These are phyloP conservation scores for Amphimedon queenslandica DNA, from an alignment of 37 sponge, comb jelly and placozoan species.

Conservation along the genomic window DNA sequence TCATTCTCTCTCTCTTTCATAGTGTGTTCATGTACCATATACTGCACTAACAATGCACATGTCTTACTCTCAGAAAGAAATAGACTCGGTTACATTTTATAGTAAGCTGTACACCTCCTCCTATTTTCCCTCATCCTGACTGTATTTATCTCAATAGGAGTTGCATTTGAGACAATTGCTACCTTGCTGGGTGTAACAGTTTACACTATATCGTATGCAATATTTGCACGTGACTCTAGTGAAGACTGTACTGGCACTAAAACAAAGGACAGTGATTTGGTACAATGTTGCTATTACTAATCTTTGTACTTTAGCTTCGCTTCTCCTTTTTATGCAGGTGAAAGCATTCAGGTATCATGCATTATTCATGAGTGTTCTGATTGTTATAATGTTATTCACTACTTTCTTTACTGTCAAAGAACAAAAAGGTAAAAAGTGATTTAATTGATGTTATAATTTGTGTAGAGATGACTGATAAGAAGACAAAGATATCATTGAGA, in stretches of 20 bases:
- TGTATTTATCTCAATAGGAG: conserved; percentile 62
- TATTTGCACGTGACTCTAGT: background rate
- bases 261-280: background rate
- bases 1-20: background rate
- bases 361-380: conserved; percentile 35
- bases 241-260: conserved; percentile 2
- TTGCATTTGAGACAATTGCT: conserved; percentile 56
- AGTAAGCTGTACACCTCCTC: conserved; percentile 24
- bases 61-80: conserved; percentile 56
- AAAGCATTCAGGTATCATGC: conserved; percentile 57
- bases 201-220: conserved; percentile 37
- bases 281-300: background rate
- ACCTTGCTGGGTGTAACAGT: conserved; percentile 57
- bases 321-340: background rate
- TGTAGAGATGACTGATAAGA: background rate
- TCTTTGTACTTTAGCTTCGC: background rate
- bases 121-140: no score
- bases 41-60: conserved; percentile 82
- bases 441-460: no score
- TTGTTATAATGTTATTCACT: conserved; percentile 21
- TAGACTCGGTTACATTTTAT: conserved; percentile 75
- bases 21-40: conserved; percentile 87
- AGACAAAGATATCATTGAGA: conserved; percentile 48
- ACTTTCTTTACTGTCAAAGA: conserved; percentile 65
- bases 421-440: conserved; percentile 44